phyloP scores from a whole-genome alignment of 1,140 invertebrate species.

The Pseudomyrmex sp. region DNA sequence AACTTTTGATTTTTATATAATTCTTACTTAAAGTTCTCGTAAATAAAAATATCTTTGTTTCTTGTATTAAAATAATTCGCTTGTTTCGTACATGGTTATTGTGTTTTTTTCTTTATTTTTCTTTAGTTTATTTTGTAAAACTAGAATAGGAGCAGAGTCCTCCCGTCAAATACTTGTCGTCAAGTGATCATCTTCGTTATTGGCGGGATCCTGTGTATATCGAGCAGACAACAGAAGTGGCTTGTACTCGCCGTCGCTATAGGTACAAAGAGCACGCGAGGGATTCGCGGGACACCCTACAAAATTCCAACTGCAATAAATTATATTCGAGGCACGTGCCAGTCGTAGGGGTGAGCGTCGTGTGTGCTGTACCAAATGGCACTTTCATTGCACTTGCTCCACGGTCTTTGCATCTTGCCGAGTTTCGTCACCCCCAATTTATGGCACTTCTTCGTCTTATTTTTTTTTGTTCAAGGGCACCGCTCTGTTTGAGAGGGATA shows the following conservation, averaged over 20 bases:
- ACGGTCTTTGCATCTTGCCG: conserved; percentile 78
- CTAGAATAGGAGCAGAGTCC: not conserved
- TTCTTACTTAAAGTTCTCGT: not conserved
- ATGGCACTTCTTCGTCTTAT: conserved; percentile 69
- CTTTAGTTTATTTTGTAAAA: not conserved
- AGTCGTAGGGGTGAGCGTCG: conserved; percentile 68
- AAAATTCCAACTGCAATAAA: conserved; percentile 79
- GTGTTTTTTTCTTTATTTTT: not conserved
- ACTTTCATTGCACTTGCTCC: conserved; percentile 82
- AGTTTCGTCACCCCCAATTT: conserved; percentile 72
- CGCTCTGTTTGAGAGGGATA: not conserved
- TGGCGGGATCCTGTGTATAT: conserved; percentile 26
- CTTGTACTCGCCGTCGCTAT: conserved; percentile 52
- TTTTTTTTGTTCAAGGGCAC: conserved; percentile 29
- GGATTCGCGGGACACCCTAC: conserved; percentile 67
- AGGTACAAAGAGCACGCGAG: conserved; percentile 58
- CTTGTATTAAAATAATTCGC: not conserved
- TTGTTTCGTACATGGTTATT: not conserved
- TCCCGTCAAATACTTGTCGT: not conserved
- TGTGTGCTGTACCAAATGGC: conserved; percentile 78
- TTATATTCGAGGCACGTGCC: conserved; percentile 81
- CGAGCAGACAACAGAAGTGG: conserved; percentile 49
- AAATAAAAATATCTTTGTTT: not conserved
- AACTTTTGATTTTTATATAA: not conserved
- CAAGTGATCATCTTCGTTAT: conserved; percentile 43